These are phyloP conservation scores for Drosophila fungiperda DNA, from an alignment of 2,888 invertebrate genomes.

Conservation along the genomic window DNA sequence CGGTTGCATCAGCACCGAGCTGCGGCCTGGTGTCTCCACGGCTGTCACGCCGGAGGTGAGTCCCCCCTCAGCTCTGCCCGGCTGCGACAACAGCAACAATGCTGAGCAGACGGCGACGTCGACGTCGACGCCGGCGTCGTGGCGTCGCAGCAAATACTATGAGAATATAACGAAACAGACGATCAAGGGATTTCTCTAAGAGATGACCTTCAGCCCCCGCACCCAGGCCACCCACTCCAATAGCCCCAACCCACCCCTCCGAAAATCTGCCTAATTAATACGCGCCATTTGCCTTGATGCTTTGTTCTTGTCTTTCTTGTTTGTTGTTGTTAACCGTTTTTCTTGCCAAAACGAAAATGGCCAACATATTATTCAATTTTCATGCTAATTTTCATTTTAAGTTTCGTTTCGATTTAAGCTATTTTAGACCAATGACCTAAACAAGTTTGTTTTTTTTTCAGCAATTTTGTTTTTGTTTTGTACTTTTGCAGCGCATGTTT, in stretches of 20 bases:
- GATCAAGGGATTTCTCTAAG: constrained; percentile 86
- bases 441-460: constrained; percentile 4
- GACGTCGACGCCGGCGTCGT: constrained; percentile 66
- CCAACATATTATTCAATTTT: constrained; percentile 50
- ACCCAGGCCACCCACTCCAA: no score
- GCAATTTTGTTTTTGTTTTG: constrained; percentile 33
- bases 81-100: constrained; percentile 26
- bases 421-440: constrained; percentile 59
- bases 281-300: constrained; percentile 66
- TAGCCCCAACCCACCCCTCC: background rate
- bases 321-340: constrained; percentile 20
- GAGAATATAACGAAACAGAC: constrained; percentile 87
- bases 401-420: constrained; percentile 38
- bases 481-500: constrained; percentile 48
- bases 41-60: constrained; percentile 84
- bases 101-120: constrained; percentile 56
- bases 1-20: constrained; percentile 69
- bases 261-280: constrained; percentile 60
- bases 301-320: constrained; percentile 28
- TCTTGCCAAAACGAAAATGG: constrained; percentile 67
- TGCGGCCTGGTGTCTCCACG: constrained; percentile 46
- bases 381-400: constrained; percentile 34
- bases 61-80: constrained; percentile 33
- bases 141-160: constrained; percentile 86
- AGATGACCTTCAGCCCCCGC: constrained; percentile 1